phyloP scores from a whole-genome alignment of 2,113 vertebrate genomes.

The Corythoichthys haematopterus region DNA sequence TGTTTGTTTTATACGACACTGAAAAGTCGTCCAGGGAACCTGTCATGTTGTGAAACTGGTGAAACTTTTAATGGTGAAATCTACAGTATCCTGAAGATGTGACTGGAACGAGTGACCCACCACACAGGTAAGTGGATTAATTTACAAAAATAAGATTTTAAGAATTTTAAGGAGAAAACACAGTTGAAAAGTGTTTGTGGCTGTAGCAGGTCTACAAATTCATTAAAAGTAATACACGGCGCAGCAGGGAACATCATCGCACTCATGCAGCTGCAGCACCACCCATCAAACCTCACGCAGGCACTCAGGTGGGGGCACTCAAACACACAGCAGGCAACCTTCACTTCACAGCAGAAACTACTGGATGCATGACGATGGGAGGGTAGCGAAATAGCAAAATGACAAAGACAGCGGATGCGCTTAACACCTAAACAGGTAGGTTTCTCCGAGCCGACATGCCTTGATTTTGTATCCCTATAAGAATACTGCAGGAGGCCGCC shows the following conservation, averaged over 20 bases:
- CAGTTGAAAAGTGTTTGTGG: not conserved
- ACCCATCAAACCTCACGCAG: slow-evolving; percentile 18
- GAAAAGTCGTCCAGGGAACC: not conserved
- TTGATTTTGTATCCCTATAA: slow-evolving; percentile 45
- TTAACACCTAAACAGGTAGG: slow-evolving; percentile 36
- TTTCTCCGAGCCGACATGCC: slow-evolving; percentile 31
- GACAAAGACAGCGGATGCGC: slow-evolving; percentile 21
- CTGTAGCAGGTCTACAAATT: slow-evolving; percentile 55
- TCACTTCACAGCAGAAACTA: slow-evolving; percentile 46
- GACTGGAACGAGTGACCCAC: no score
- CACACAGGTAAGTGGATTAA: no score
- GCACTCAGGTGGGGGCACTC: slow-evolving; percentile 42
- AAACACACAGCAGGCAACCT: slow-evolving; percentile 55
- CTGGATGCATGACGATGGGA: slow-evolving; percentile 34
- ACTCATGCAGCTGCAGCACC: slow-evolving; percentile 18
- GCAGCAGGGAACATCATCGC: slow-evolving; percentile 20
- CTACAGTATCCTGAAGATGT: not conserved
- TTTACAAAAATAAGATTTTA: not conserved
- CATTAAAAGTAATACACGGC: slow-evolving; percentile 40
- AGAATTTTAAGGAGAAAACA: no score
- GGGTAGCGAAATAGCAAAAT: slow-evolving; percentile 22
- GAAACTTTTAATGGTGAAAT: not conserved
- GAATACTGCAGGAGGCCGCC: slow-evolving; percentile 36
- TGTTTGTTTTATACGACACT: slow-evolving; percentile 6
- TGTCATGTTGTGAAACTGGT: not conserved